Evolutionary conservation across 2,888 invertebrate genomes (phyloP), one percentile per base, ranked within the genome.

Genomic region (Selenia dentaria): DNA sequence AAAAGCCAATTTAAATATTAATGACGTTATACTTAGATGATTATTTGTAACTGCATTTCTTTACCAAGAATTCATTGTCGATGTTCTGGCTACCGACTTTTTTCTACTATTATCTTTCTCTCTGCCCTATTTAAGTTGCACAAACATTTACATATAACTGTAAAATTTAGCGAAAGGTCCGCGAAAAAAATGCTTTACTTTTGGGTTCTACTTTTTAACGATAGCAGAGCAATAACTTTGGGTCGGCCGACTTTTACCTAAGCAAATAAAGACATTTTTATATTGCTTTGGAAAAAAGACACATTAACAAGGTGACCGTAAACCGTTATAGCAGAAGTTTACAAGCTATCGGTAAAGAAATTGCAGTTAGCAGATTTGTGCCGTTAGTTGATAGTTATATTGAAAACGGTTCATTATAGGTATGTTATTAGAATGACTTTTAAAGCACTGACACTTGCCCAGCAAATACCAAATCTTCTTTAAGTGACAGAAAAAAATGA

Each of bases 201-300:
- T 78, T 64, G 77, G 73, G 84, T 38, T 83, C 84, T 72, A 86
- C 80, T 89, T 89, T 88, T 89, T 89, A 88, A 77, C 68, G 70
- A 82, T 81, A 70, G 52, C 74, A 64, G 80, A 64, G 78, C 81
- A 78, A 72, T 70, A 61, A 61, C 59, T 70, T 71, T 65, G 57
- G 57, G 59, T 35, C 61, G 51, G 58, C 38, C 60, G 53, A 67
- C 67, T 73, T 68, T 73, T 72, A 65, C 76, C 69, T 69, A 71
- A 66, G 73, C 75, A 83, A 84, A 83, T 82, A 81, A 79, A 83
- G 83, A 85, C 56, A 86, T 82, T 79, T 81, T 79, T 75, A 81
- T 81, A 71, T 66, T 58, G 64, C 51, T 43, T 46, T 51, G 44
- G 66, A 67, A 66, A 40, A 39, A 45, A 33, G 63, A 54, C 48